Evolutionary conservation across 2,113 vertebrate genomes (phyloP).

Genomic region (Sinocyclocheilus grahami): DNA sequence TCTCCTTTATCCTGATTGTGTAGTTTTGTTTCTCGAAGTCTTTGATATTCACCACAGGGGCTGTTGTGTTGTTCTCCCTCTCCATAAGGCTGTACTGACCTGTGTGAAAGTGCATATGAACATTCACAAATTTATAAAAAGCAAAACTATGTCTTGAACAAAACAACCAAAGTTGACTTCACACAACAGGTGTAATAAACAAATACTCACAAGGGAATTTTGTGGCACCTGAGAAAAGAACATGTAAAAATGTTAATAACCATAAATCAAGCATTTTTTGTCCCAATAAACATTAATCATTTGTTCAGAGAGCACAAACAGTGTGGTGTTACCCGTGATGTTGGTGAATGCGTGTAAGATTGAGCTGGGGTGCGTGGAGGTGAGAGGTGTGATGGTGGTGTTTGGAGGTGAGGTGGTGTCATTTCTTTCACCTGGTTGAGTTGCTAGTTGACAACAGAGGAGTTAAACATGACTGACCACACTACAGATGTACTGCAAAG

Average conservation of each 20-base stretch:
- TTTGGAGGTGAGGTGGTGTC: neutral
- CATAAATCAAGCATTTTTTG: neutral
- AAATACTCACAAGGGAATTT: neutral
- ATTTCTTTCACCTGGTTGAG: neutral
- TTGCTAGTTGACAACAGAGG: neutral
- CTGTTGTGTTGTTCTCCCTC: fast-evolving
- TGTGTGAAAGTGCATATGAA: neutral
- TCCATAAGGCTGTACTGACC: fast-evolving
- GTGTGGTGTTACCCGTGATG: conserved; percentile 18
- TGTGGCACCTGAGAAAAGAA: neutral
- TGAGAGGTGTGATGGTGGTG: neutral
- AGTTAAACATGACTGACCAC: neutral
- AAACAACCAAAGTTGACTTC: neutral
- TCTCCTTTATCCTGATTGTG: neutral
- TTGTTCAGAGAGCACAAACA: neutral
- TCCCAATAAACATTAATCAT: neutral
- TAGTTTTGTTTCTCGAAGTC: fast-evolving
- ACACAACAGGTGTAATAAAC: neutral
- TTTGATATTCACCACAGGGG: neutral
- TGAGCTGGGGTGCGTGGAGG: neutral
- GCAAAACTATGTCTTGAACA: neutral
- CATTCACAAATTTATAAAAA: neutral
- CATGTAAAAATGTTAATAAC: neutral
- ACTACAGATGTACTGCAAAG: too few species aligned
- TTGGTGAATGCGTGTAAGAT: neutral